Evolutionary conservation across 2,797 vertebrate genomes (phyloP), one percentile per base, ranked within the genome.

Genomic region (Labeo calbasu): DNA sequence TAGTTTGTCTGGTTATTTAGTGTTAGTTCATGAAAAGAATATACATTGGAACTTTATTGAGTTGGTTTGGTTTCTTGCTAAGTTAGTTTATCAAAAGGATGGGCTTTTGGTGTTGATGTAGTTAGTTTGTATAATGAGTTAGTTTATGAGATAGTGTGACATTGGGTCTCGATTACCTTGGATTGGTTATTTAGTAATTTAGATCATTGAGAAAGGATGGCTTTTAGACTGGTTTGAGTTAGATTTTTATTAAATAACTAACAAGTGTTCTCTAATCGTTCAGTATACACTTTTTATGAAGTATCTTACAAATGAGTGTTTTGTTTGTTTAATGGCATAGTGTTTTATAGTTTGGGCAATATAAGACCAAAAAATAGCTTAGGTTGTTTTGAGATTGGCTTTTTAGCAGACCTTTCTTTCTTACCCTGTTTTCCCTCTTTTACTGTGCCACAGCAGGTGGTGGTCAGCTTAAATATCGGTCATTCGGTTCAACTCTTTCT

Each of bases 391-490:
- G 14, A 71, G n/a, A 72, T 28, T 1, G 3, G 25, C 23, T 15
- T 50, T 55, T 53, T 25, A 32, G 17, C 25, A 6, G 71, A 53
- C 21, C 40, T 40, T 76, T 28, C 8, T 6, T 6, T 71, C 1
- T 69, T 43, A 59, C 57, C 57, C 57, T 32, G 23, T 75, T 53
- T 75, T 48, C 6, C 3, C 46, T 28, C 7, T 72, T 51, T 23
- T 28, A 9, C 70, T 51, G 4, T 72, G 48, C 14, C 48, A 73
- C 48, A 43, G 21, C 53, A 59, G 32, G 53, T 76, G 53, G 32
- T 59, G 73, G 32, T 43, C 70, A 51, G 10, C 70, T 73, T 23
- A 59, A n/a, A 76, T 59, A 59, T 76, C 19, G 40, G 51, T 76
- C 6, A 57, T 53, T 53, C 17, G 17, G 17, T 12, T 57, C 51